Conservation (phyloP, 2,113 vertebrate genomes). For the Pterophyllum scalare region DNA sequence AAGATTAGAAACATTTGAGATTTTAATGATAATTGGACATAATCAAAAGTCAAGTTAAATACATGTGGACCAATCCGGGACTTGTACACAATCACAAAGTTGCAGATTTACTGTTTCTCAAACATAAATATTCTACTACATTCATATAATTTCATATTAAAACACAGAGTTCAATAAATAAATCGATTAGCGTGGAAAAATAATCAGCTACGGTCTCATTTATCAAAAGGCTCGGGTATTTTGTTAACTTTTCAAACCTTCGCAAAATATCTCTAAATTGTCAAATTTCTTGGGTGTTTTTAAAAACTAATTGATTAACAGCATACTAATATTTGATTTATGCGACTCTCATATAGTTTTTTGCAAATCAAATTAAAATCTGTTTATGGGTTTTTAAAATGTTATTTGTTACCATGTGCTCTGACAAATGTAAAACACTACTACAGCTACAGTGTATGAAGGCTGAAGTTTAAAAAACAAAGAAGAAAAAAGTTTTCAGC, state of each 20-base stretch:
- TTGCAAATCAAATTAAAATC: too few relatives aligned
- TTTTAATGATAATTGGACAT: constrained; percentile 19
- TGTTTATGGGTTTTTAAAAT: too few relatives aligned
- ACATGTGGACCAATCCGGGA: neutral
- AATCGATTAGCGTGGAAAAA: neutral
- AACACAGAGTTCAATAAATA: neutral
- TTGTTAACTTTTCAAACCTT: too few relatives aligned
- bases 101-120: neutral
- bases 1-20: neutral
- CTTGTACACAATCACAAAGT: constrained; percentile 3
- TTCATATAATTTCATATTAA: neutral
- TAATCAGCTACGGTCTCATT: neutral
- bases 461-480: too few relatives aligned
- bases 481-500: too few relatives aligned
- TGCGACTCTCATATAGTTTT: too few relatives aligned
- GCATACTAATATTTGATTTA: too few relatives aligned
- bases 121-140: neutral
- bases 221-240: neutral
- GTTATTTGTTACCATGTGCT: too few relatives aligned
- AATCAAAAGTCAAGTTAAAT: neutral
- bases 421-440: neutral
- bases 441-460: neutral
- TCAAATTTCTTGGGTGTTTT: too few relatives aligned
- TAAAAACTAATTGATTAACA: too few relatives aligned
- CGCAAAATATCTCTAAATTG: neutral